Percentiles rank a stretch among this genome's conserved stretches.
Evolutionary conservation across 2,888 invertebrate genomes (phyloP).

Genomic region (Heliconius hortense): DNA sequence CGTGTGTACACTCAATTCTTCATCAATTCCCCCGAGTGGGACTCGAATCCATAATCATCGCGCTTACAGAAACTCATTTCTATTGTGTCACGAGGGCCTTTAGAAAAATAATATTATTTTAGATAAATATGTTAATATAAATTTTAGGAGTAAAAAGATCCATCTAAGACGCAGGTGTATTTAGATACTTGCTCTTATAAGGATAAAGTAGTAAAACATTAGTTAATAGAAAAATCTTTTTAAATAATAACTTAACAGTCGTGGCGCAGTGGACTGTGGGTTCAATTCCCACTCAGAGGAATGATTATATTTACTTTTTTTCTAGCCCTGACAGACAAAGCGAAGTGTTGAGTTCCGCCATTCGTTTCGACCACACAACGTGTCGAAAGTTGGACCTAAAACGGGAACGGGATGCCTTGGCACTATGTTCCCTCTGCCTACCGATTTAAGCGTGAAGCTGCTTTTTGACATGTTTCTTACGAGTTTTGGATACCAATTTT

Average conservation of each 20-base stretch:
- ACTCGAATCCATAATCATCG: neutral
- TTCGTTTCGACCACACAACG: too few relatives aligned
- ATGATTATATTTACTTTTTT: neutral
- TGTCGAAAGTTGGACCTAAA: too few relatives aligned
- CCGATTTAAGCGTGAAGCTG: too few relatives aligned
- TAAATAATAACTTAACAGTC: neutral
- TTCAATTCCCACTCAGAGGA: neutral
- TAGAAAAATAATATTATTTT: neutral
- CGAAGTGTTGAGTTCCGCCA: neutral
- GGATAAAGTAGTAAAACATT: neutral
- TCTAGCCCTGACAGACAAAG: neutral
- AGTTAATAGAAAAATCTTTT: neutral
- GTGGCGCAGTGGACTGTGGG: neutral
- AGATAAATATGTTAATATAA: neutral
- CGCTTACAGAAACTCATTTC: neutral
- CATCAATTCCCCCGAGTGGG: neutral
- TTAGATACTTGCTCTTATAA: neutral
- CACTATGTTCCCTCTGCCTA: too few relatives aligned
- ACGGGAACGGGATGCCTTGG: too few relatives aligned
- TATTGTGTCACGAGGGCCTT: neutral
- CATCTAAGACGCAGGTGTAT: slow-evolving; percentile 16
- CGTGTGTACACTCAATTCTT: too few relatives aligned
- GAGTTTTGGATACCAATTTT: too few relatives aligned
- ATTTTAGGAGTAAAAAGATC: neutral
- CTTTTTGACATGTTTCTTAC: too few relatives aligned